A percentile compares a stretch with the other conserved stretches of the same genome.
phyloP scores from a whole-genome alignment of 2,888 invertebrate genomes.

The Chrysolina americana region DNA sequence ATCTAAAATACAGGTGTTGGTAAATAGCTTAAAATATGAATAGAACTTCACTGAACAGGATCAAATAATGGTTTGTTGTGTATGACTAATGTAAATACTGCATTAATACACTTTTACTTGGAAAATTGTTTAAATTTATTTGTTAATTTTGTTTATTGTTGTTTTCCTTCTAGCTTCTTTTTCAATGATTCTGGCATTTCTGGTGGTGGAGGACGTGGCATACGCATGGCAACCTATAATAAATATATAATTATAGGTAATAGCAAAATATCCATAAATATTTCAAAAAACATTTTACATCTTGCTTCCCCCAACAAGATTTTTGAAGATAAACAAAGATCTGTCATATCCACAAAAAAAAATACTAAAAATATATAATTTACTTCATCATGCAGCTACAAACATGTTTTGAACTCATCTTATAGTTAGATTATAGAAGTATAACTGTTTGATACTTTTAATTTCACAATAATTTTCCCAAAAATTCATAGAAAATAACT shows the following conservation, averaged over 20 bases:
- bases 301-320: too few relatives aligned
- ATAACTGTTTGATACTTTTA: too few relatives aligned
- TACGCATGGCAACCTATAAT: conserved; percentile 76
- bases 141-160: conserved; percentile 39
- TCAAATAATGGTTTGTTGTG: conserved; percentile 24
- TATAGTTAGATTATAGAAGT: too few relatives aligned
- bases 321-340: too few relatives aligned
- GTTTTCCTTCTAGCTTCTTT: conserved; percentile 75
- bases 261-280: conserved; percentile 19
- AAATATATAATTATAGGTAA: conserved; percentile 23
- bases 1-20: conserved; percentile 53
- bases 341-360: too few relatives aligned
- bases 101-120: conserved; percentile 31
- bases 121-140: conserved; percentile 31
- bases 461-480: too few relatives aligned
- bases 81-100: conserved; percentile 52
- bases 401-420: too few relatives aligned
- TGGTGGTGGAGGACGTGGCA: conserved; percentile 97
- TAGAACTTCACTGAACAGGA: conserved; percentile 31
- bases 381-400: too few relatives aligned
- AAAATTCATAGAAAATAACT: too few relatives aligned
- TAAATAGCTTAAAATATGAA: conserved; percentile 43
- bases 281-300: conserved; percentile 1
- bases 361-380: too few relatives aligned
- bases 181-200: conserved; percentile 95